A percentile compares a stretch with the other conserved stretches of the same genome.
Conservation (phyloP, 2,113 vertebrate species). For the cat (Felis catus) region F.catus_Fca126_mat1.0 CM031413.1:79479001-79479500, state of each 20-base stretch:
- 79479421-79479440: neutral
- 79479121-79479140: neutral
- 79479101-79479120: neutral
- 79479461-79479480: neutral
- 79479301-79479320: neutral
- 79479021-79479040: neutral
- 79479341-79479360: neutral
- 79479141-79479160: neutral
- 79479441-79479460: neutral
- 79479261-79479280: neutral
- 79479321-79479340: neutral
- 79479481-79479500: neutral
- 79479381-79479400: neutral
- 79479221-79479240: neutral
- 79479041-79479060: neutral
- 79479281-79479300: neutral
- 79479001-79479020: neutral
- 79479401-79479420: neutral
- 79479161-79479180: neutral
- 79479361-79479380: neutral
- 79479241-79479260: neutral
- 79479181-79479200: neutral
- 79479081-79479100: slow-evolving; percentile 4
- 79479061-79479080: neutral
- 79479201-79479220: neutral